These are phyloP conservation scores for Neoitamus cyanurus DNA, from an alignment of 2,888 invertebrate species.

Conservation along the genomic window DNA sequence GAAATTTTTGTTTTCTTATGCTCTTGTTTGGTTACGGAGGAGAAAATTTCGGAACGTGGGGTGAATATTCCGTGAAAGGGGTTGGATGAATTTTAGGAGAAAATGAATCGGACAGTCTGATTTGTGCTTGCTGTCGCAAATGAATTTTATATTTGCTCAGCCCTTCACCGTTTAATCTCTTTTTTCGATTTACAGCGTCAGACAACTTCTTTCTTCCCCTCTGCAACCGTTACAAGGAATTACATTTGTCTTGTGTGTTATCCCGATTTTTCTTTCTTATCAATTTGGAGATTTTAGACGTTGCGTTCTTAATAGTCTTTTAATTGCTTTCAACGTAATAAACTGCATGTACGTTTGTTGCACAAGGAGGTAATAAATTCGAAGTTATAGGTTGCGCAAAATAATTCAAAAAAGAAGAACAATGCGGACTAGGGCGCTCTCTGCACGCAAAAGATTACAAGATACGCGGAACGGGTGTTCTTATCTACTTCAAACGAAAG, in stretches of 20 bases:
- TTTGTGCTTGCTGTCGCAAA: background rate
- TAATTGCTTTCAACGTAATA: background rate
- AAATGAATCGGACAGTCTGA: background rate
- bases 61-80: background rate
- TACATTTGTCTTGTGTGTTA: background rate
- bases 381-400: background rate
- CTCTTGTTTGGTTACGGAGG: background rate
- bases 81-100: conserved; percentile 4
- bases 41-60: background rate
- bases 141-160: background rate
- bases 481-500: background rate
- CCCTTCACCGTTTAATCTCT: background rate
- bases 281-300: background rate
- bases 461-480: background rate
- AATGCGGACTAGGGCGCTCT: background rate
- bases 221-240: background rate
- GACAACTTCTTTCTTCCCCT: background rate
- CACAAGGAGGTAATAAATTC: background rate
- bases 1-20: background rate
- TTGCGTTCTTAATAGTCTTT: background rate
- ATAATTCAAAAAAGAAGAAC: background rate
- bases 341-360: background rate
- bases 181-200: background rate
- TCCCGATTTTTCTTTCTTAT: background rate
- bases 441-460: background rate